Evolutionary conservation across 2,888 invertebrate genomes (phyloP), one percentile per base, ranked within the genome.

Genomic region (Melinaea marsaeus): DNA sequence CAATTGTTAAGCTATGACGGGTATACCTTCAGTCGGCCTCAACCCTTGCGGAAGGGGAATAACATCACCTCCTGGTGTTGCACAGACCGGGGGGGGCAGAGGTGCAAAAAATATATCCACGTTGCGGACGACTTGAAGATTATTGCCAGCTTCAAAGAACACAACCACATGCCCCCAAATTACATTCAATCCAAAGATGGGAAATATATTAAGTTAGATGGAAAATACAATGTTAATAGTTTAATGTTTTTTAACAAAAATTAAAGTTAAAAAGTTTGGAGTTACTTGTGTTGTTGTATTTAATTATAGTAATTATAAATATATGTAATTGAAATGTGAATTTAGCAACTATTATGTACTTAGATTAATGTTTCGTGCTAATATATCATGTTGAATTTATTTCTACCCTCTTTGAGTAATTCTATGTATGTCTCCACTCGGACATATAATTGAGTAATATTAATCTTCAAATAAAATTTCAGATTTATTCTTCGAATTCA

Each of bases 401-500:
- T 22, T 22, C 37, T 37, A 42, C 42, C 42, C 42, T 42, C 42
- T 9, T 42, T 6, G 9, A 42, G 42, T 42, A 6, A 42, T 42
- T 42, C 9, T 2, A 42, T 9, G 42, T 42, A 9, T 9, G 42
- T 2, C 42, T 42, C 1, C 42, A 42, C 22, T 22, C 22, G 22
- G 22, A 0, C 22, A 42, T 42, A 42, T 6, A 9, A n/a, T 42
- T 42, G 42, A 42, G 9, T 7, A 42, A 4, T 42, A 42, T 9
- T 9, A 42, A 42, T 42, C 42, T 22, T 22, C 22, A 42, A 9
- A 9, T 7, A 42, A 42, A 42, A 42, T 42, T 42, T 6, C 75
- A 54, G 73, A 64, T 13, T 61, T 71, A 58, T 68, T 71, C 13
- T 74, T 71, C 68, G 69, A 68, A 59, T 77, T 79, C 55, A 74